Conservation (phyloP, 2,797 vertebrate genomes). For the Sebastes matsubarae region DNA sequence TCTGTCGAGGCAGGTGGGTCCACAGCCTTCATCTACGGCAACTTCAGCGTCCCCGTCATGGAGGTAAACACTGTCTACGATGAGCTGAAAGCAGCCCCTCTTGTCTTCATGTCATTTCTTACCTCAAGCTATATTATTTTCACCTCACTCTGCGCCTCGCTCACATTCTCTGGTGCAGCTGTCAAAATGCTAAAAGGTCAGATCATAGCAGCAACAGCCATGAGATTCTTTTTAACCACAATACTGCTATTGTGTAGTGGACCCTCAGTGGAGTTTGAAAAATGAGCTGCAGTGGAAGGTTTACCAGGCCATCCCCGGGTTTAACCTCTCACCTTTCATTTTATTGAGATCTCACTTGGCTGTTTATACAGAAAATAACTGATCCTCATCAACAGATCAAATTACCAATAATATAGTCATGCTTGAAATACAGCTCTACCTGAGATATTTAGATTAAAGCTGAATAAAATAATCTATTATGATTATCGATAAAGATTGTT, state of each 20-base stretch:
- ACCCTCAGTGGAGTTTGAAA: slow-evolving; percentile 8
- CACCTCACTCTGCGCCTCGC: neutral
- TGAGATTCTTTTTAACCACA: slow-evolving; percentile 27
- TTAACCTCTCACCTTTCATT: slow-evolving; percentile 42
- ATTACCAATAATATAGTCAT: neutral
- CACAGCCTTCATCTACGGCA: slow-evolving; percentile 93
- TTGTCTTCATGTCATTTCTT: slow-evolving; percentile 15
- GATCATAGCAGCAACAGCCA: slow-evolving; percentile 13
- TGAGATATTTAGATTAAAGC: neutral
- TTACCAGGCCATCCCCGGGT: slow-evolving; percentile 11
- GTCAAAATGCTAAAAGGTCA: slow-evolving; percentile 40
- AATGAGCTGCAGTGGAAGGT: slow-evolving; percentile 44
- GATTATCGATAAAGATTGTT: neutral
- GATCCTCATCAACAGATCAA: neutral
- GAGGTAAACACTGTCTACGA: slow-evolving; percentile 82
- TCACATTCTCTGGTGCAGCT: slow-evolving; percentile 37
- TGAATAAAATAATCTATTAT: neutral
- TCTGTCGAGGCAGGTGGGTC: slow-evolving; percentile 91
- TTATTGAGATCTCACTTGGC: slow-evolving; percentile 17
- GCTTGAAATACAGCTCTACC: neutral
- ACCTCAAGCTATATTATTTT: slow-evolving; percentile 21
- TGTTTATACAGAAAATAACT: slow-evolving; percentile 20
- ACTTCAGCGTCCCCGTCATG: slow-evolving; percentile 91
- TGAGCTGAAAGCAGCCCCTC: neutral
- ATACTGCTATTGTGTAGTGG: slow-evolving; percentile 15